Percentiles rank a stretch among this genome's conserved stretches.
phyloP scores from a whole-genome alignment of 2,113 vertebrate genomes.

The Cinclus mexicanus region DNA sequence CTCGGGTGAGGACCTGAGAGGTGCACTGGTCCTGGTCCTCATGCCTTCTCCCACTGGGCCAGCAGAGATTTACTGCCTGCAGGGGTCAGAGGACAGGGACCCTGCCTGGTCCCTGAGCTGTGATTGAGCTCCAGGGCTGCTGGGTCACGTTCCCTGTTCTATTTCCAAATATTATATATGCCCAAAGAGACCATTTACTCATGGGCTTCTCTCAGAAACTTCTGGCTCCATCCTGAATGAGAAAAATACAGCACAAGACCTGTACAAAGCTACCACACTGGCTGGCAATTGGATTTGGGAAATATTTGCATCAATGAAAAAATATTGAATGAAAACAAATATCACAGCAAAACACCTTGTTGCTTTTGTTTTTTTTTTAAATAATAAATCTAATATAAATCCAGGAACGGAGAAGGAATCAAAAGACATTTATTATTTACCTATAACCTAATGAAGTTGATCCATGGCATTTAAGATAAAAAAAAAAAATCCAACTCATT shows the following conservation, averaged over 20 bases:
- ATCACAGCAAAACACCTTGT: neutral
- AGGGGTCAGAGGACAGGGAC: neutral
- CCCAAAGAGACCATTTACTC: neutral
- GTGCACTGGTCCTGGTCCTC: accelerated
- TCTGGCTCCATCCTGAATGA: neutral
- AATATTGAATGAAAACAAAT: neutral
- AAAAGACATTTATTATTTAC: neutral
- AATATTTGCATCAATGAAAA: neutral
- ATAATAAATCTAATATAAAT: neutral
- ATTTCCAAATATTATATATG: neutral
- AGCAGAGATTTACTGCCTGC: neutral
- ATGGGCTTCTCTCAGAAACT: neutral
- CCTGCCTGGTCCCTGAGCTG: neutral
- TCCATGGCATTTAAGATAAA: neutral
- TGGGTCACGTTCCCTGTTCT: neutral
- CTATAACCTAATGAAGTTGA: neutral
- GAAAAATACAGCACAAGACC: neutral
- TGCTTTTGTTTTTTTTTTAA: neutral
- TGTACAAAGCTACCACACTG: neutral
- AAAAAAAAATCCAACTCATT: neutral
- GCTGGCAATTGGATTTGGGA: neutral
- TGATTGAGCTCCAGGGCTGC: neutral
- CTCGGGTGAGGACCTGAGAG: neutral
- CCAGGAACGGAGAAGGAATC: neutral
- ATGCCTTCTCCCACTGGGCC: accelerated